Evolutionary conservation across 2,888 invertebrate species (phyloP).

Genomic region (Anoplius nigerrimus): DNA sequence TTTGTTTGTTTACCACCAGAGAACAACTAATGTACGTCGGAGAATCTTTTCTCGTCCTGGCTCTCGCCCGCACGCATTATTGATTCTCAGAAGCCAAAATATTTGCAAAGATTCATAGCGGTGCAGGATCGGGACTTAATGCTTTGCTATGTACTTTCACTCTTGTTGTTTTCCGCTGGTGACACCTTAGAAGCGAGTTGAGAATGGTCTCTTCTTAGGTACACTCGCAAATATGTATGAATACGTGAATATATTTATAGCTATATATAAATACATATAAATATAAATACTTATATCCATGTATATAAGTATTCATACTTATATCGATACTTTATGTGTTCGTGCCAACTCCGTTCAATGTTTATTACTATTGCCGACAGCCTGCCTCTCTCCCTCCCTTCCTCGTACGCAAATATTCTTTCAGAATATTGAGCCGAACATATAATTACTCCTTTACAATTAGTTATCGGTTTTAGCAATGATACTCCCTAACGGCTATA

Average conservation of each 20-base stretch:
- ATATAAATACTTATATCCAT: neutral
- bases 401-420: constrained; percentile 14
- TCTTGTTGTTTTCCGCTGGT: constrained; percentile 30
- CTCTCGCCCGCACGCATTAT: constrained; percentile 12
- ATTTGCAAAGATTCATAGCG: constrained; percentile 20
- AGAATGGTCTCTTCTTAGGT: constrained; percentile 8
- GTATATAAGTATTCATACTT: constrained; percentile 12
- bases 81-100: neutral
- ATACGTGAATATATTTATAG: no score
- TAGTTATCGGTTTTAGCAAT: constrained; percentile 27
- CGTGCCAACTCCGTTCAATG: neutral
- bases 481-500: constrained; percentile 57
- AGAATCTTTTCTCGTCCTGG: constrained; percentile 6
- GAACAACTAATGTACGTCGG: constrained; percentile 9
- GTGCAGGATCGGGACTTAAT: constrained; percentile 15
- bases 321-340: constrained; percentile 27
- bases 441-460: constrained; percentile 35
- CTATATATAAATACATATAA: no score
- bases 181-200: constrained; percentile 20
- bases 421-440: constrained; percentile 36
- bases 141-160: constrained; percentile 44
- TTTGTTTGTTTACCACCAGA: constrained; percentile 23
- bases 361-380: constrained; percentile 29
- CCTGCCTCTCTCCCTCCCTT: neutral
- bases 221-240: neutral